These are phyloP conservation scores for Dimorphilus gyrociliatus DNA, from an alignment of 2,888 invertebrate genomes.

Conservation along the genomic window DNA sequence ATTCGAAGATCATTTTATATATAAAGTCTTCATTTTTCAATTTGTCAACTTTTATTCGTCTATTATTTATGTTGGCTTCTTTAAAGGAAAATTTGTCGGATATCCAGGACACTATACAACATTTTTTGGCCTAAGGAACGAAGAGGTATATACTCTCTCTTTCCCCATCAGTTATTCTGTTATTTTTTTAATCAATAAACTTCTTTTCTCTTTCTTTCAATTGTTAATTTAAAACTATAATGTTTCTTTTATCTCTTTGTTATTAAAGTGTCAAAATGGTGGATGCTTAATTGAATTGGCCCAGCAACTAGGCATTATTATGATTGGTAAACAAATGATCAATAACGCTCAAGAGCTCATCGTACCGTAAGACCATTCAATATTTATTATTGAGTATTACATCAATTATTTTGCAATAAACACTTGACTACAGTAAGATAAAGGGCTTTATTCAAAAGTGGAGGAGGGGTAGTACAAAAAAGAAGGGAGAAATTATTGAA, in stretches of 20 bases:
- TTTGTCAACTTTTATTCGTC: conserved; percentile 40
- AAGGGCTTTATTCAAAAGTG: conserved; percentile 40
- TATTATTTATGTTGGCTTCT: conserved; percentile 38
- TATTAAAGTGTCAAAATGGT: conserved; percentile 42
- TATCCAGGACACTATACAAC: conserved; percentile 43
- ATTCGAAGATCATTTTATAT: conserved; percentile 37
- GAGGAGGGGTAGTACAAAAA: conserved; percentile 11
- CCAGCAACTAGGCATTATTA: conserved; percentile 45
- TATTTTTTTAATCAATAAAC: too few relatives aligned
- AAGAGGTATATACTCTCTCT: conserved; percentile 41
- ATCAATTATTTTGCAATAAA: background rate
- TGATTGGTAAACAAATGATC: conserved; percentile 46
- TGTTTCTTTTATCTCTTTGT: too few relatives aligned
- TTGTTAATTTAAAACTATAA: too few relatives aligned
- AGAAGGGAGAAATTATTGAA: conserved; percentile 14
- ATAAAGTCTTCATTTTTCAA: conserved; percentile 39
- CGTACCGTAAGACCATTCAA: conserved; percentile 41
- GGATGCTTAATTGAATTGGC: conserved; percentile 45
- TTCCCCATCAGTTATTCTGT: too few relatives aligned
- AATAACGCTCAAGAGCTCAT: conserved; percentile 45
- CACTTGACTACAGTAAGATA: conserved; percentile 35
- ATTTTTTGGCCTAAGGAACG: conserved; percentile 42
- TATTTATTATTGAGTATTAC: background rate
- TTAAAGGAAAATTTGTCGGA: conserved; percentile 39
- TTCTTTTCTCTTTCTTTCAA: too few relatives aligned